These are phyloP conservation scores for Eurypyga helias DNA, from an alignment of 2,113 vertebrate species.

Conservation along the genomic window DNA sequence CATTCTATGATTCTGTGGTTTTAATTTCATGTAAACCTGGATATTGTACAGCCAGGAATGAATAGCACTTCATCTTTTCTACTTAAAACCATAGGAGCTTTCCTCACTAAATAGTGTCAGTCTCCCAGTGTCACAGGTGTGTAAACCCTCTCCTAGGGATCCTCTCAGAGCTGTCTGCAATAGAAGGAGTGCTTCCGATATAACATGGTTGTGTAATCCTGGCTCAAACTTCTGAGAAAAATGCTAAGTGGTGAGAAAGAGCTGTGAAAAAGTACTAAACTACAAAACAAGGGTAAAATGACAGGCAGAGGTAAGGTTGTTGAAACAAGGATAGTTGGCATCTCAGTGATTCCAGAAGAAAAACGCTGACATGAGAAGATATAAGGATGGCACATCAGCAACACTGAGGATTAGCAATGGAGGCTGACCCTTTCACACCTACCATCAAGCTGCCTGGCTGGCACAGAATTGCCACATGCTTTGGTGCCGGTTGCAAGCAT, in stretches of 20 bases:
- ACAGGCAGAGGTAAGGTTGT: not conserved
- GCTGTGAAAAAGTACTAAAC: constrained; percentile 8
- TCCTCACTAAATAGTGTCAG: not conserved
- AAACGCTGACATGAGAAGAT: not conserved
- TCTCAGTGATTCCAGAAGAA: not conserved
- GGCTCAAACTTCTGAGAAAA: not conserved
- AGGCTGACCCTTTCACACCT: not conserved
- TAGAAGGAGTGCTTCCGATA: not conserved
- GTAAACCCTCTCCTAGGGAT: not conserved
- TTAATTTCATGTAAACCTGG: not conserved
- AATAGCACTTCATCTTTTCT: not conserved
- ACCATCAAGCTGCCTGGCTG: not conserved
- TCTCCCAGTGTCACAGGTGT: not conserved
- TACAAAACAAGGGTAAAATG: not conserved
- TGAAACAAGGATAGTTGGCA: not conserved
- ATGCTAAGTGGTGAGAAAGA: not conserved
- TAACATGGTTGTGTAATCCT: constrained; percentile 1
- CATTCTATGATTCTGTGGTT: not conserved
- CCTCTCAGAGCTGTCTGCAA: not conserved
- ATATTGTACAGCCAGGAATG: not conserved
- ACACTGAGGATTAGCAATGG: not conserved
- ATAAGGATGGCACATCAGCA: not conserved
- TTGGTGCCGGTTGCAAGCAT: not conserved
- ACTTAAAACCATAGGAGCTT: not conserved
- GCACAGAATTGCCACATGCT: not conserved